phyloP scores from a whole-genome alignment of 2,888 invertebrate genomes.

The Hydriomena furcata region DNA sequence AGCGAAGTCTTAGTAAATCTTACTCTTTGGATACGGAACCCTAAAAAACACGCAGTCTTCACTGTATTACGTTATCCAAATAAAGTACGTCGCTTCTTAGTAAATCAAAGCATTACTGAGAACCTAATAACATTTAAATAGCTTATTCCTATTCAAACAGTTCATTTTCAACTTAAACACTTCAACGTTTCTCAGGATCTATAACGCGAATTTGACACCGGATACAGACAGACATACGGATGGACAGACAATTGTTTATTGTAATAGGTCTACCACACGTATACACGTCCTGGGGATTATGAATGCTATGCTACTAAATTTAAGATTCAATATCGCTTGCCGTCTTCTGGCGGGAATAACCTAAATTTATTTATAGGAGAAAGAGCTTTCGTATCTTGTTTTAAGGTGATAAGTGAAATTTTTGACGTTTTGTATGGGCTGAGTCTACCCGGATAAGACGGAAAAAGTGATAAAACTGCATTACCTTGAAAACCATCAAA shows the following conservation, averaged over 20 bases:
- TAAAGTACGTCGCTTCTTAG: neutral
- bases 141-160: slow-evolving; percentile 40
- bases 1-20: too few relatives aligned
- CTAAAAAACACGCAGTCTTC: too few relatives aligned
- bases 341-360: neutral
- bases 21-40: too few relatives aligned
- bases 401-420: too few relatives aligned
- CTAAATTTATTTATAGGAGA: neutral
- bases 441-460: too few relatives aligned
- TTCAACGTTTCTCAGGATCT: slow-evolving; percentile 52
- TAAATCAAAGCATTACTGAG: slow-evolving; percentile 3
- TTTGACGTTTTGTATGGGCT: too few relatives aligned
- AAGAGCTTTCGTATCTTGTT: neutral
- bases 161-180: slow-evolving; percentile 38
- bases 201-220: slow-evolving; percentile 32
- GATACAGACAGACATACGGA: slow-evolving; percentile 18
- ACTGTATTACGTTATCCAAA: neutral
- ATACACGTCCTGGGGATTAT: neutral
- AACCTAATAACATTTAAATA: slow-evolving; percentile 24
- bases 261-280: neutral
- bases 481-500: too few relatives aligned
- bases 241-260: slow-evolving; percentile 6
- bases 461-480: too few relatives aligned
- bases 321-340: neutral
- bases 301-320: neutral